These are phyloP conservation scores for Chrysemys picta DNA, from an alignment of 2,113 vertebrate species.

Conservation along the genomic window DNA sequence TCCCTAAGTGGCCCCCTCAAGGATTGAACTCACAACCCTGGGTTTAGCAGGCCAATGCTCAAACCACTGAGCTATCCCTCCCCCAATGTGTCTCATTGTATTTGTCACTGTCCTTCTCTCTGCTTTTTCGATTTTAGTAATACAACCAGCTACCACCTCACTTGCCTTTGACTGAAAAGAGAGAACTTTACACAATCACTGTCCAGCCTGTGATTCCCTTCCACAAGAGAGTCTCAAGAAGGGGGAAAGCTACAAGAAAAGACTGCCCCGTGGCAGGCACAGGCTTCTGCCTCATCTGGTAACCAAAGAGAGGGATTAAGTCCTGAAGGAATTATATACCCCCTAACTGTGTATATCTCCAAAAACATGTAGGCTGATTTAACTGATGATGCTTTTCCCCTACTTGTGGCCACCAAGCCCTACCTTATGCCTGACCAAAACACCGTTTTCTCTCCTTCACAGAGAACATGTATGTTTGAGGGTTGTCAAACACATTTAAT, in stretches of 20 bases:
- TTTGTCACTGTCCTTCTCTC: neutral
- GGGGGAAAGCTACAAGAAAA: neutral
- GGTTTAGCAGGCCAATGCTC: too few relatives aligned
- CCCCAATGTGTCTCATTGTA: neutral
- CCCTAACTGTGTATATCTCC: neutral
- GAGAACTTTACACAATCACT: neutral
- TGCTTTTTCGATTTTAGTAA: neutral
- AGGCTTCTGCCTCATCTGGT: neutral
- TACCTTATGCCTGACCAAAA: neutral
- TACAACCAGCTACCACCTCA: neutral
- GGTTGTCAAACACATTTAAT: too few relatives aligned
- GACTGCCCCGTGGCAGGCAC: neutral
- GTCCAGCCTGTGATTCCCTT: neutral
- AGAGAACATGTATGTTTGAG: too few relatives aligned
- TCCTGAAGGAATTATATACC: neutral
- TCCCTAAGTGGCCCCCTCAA: too few relatives aligned
- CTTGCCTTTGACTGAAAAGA: neutral
- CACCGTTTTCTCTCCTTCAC: neutral
- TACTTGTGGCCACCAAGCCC: neutral
- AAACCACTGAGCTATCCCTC: too few relatives aligned
- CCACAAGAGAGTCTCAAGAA: neutral
- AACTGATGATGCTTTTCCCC: neutral
- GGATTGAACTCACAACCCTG: too few relatives aligned
- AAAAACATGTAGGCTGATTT: neutral
- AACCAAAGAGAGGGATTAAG: neutral